Evolutionary conservation across 2,797 vertebrate species (phyloP).

Genomic region (Sciurus carolinensis): DNA sequence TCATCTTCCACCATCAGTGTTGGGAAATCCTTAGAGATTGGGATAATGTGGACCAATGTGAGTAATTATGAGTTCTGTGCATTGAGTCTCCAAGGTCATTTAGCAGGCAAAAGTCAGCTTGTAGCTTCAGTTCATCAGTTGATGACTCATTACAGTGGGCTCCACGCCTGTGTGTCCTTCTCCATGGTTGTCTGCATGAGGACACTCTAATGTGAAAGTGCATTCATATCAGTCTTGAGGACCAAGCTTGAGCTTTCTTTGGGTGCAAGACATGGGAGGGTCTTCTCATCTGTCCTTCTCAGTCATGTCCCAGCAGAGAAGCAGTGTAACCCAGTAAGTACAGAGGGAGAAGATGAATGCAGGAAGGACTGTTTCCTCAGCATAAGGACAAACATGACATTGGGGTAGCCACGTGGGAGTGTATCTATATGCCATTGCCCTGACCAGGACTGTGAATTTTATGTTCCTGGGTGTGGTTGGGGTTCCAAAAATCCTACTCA

Average conservation of each 20-base stretch:
- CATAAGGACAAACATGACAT: neutral
- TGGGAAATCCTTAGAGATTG: neutral
- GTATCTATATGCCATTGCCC: neutral
- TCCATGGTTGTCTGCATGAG: no score
- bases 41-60: neutral
- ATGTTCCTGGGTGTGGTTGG: neutral
- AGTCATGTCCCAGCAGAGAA: neutral
- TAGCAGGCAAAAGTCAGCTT: neutral
- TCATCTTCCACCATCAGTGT: neutral
- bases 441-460: neutral
- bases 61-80: neutral
- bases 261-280: neutral
- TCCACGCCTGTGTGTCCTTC: neutral
- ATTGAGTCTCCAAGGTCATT: neutral
- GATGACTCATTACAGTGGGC: neutral
- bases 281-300: neutral
- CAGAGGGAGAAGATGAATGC: neutral
- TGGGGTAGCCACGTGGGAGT: neutral
- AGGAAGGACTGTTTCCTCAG: neutral
- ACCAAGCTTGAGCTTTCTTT: neutral
- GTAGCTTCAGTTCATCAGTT: no score
- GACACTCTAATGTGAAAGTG: neutral
- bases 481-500: neutral
- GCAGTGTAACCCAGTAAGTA: neutral
- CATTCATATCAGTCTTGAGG: neutral